Evolutionary conservation across 2,113 vertebrate genomes (phyloP).

Genomic region (Psophia crepitans): DNA sequence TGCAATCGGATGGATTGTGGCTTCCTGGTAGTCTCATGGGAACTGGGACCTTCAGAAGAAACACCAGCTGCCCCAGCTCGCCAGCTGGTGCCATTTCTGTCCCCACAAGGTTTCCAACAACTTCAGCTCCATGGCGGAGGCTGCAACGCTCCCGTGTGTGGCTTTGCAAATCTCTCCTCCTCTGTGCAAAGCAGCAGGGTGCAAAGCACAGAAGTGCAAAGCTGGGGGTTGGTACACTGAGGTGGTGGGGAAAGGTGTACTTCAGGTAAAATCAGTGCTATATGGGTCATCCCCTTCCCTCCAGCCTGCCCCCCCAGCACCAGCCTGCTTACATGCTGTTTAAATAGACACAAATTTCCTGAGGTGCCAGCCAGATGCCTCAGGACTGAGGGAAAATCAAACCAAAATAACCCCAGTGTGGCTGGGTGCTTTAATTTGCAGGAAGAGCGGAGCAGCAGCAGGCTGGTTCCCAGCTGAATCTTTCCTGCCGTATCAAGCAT

Average conservation of each 20-base stretch:
- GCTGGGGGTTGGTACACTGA: neutral
- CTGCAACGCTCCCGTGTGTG: neutral
- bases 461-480: neutral
- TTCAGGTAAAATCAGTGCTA: neutral
- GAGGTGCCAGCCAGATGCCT: neutral
- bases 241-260: neutral
- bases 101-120: neutral
- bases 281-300: neutral
- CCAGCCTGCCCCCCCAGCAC: neutral
- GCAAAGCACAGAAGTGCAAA: neutral
- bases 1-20: neutral
- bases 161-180: neutral
- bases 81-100: neutral
- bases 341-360: neutral
- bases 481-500: neutral
- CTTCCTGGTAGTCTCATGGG: neutral
- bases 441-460: neutral
- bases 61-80: neutral
- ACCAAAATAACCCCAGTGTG: neutral
- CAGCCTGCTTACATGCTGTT: neutral
- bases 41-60: neutral
- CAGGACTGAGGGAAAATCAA: neutral
- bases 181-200: accelerated
- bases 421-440: neutral
- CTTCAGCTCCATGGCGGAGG: neutral